Percentiles rank a stretch among this genome's conserved stretches.
Conservation (phyloP, 1,140 invertebrate genomes). For the Drosophila grimshawi region DNA sequence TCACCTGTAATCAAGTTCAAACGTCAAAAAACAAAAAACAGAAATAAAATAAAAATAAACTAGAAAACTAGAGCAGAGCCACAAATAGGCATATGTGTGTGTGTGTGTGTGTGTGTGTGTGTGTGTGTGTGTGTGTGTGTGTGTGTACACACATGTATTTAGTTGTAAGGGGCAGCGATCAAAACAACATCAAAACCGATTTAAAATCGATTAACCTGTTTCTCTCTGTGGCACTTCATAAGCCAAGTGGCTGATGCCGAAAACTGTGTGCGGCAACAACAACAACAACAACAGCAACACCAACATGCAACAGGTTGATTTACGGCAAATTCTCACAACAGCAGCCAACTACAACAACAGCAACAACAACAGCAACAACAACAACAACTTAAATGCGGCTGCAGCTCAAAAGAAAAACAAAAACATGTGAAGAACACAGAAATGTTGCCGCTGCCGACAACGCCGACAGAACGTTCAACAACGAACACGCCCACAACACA, state of each 20-base stretch:
- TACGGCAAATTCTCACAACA: slow-evolving; percentile 79
- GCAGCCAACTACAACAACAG: slow-evolving; percentile 36
- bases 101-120: no score
- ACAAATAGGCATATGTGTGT: background rate
- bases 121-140: no score
- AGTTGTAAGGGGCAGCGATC: slow-evolving; percentile 51
- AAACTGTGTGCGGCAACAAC: slow-evolving; percentile 53
- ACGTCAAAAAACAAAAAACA: slow-evolving; percentile 61
- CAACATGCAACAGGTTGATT: slow-evolving; percentile 75
- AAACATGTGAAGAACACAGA: slow-evolving; percentile 66
- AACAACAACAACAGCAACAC: slow-evolving; percentile 46
- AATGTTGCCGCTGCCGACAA: slow-evolving; percentile 63
- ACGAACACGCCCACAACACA: slow-evolving; percentile 67
- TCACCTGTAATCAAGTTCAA: slow-evolving; percentile 82
- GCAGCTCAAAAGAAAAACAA: slow-evolving; percentile 50
- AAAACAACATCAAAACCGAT: slow-evolving; percentile 83
- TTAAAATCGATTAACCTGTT: slow-evolving; percentile 84
- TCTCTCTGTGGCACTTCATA: slow-evolving; percentile 76
- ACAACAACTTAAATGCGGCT: slow-evolving; percentile 66
- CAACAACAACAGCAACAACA: slow-evolving; percentile 41
- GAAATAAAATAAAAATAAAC: background rate
- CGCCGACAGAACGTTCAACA: slow-evolving; percentile 82
- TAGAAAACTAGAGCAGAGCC: slow-evolving; percentile 68
- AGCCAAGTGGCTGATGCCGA: slow-evolving; percentile 63
- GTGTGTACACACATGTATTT: slow-evolving; percentile 2